phyloP scores from a whole-genome alignment of 2,113 vertebrate genomes.

The Anhinga anhinga region DNA sequence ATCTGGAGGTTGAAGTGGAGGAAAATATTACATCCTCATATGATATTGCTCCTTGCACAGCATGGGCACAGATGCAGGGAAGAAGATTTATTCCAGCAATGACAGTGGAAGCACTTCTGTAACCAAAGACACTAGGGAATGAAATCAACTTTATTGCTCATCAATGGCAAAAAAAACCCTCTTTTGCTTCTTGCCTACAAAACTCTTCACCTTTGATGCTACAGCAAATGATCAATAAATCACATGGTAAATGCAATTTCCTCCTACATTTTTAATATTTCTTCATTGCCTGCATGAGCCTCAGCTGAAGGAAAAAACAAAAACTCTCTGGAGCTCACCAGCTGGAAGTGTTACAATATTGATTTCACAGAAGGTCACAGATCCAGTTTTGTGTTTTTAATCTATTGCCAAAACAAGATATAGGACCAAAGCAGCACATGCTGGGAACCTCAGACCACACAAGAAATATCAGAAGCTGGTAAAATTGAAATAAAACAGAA shows the following conservation, averaged over 20 bases:
- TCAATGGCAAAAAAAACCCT: background rate
- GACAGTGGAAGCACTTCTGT: background rate
- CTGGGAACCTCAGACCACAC: background rate
- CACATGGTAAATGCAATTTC: slow-evolving; percentile 30
- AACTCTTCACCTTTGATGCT: slow-evolving; percentile 6
- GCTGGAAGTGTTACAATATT: background rate
- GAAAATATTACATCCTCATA: background rate
- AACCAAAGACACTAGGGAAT: background rate
- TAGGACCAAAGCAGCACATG: background rate
- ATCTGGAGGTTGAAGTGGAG: background rate
- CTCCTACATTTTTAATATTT: slow-evolving; percentile 40
- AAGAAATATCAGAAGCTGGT: background rate
- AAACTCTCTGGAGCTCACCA: background rate
- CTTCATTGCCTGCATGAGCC: background rate
- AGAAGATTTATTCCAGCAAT: slow-evolving; percentile 37
- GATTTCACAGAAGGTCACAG: background rate
- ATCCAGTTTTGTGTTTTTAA: background rate
- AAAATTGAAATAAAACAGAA: background rate
- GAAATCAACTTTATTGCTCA: slow-evolving; percentile 22
- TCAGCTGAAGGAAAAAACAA: background rate
- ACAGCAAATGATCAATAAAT: background rate
- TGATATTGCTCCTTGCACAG: background rate
- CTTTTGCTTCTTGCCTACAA: slow-evolving; percentile 7
- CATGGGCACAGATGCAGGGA: background rate
- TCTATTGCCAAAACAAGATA: background rate